Evolutionary conservation across 1,140 invertebrate genomes (phyloP), one percentile per base, ranked within the genome.

Genomic region (Hycleus cichorii): DNA sequence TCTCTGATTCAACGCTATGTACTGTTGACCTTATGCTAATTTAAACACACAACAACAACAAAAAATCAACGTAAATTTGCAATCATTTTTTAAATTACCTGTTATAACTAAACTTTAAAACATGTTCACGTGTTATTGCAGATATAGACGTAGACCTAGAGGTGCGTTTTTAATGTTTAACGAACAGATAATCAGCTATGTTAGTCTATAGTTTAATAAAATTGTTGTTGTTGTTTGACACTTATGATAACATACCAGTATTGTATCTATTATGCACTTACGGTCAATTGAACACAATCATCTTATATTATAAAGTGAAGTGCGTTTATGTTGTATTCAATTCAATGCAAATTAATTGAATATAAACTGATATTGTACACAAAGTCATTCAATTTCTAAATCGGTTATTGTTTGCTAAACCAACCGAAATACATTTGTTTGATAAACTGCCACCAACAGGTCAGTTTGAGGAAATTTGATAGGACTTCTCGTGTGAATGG

Each of bases 321-420:
- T 48, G 49, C 49, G 57, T 44, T 48, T 47, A 40, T 51, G 57
- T 40, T 54, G 62, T 57, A 50, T 59, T 62, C 57, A 52, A 65
- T 62, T 63, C 57, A 65, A 65, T 65, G 63, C 63, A 65, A 65
- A 65, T 65, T 65, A 65, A 65, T 63, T 63, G 63, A 57, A 57
- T 53, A 49, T 53, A 18, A 18, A 32, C 32, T 59, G 56, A 53
- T 40, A 50, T 58, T 32, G 32, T 59, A 52, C 50, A 24, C 47
- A 38, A 45, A 49, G 61, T 64, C 61, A 64, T 64, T 64, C 61
- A 56, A 64, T 64, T 64, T 62, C 56, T 46, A 52, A 64, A 64
- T 64, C 62, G 50, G 62, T 64, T 64, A 59, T 64, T 55, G 62
- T 64, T 64, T 64, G 62, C 58, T 64, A 64, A 46, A 45, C 54